Conservation (phyloP, 2,888 invertebrate genomes). For the Laspeyria flexula region DNA sequence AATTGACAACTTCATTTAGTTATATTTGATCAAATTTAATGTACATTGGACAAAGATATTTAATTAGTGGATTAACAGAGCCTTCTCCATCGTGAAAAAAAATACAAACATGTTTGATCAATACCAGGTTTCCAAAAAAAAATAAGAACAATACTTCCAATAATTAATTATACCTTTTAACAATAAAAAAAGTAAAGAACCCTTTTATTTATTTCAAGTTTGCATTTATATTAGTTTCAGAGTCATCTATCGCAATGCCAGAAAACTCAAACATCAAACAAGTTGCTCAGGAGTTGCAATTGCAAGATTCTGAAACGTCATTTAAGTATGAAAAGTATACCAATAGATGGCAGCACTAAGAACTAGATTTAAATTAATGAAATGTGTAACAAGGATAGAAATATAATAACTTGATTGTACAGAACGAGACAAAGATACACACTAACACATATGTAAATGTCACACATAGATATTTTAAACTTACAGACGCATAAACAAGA, state of each 20-base stretch:
- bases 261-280: constrained; percentile 2
- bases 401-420: constrained; percentile 18
- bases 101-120: too few species aligned
- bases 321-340: neutral
- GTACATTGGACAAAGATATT: too few species aligned
- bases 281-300: constrained; percentile 15
- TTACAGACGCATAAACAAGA: constrained; percentile 78
- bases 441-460: constrained; percentile 53
- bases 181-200: too few species aligned
- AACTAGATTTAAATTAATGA: constrained; percentile 51
- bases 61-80: too few species aligned
- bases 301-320: neutral
- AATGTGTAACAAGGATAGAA: constrained; percentile 59
- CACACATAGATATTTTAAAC: constrained; percentile 62
- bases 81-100: too few species aligned
- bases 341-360: constrained; percentile 62
- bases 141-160: too few species aligned
- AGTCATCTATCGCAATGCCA: constrained; percentile 31
- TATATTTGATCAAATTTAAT: too few species aligned
- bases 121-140: too few species aligned
- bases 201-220: too few species aligned
- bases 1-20: too few species aligned
- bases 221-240: neutral
- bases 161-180: too few species aligned
- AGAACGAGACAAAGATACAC: constrained; percentile 52